A percentile compares a stretch with the other conserved stretches of the same genome.
phyloP scores from a whole-genome alignment of 2,113 vertebrate genomes.

The Engystomops pustulosus region DNA sequence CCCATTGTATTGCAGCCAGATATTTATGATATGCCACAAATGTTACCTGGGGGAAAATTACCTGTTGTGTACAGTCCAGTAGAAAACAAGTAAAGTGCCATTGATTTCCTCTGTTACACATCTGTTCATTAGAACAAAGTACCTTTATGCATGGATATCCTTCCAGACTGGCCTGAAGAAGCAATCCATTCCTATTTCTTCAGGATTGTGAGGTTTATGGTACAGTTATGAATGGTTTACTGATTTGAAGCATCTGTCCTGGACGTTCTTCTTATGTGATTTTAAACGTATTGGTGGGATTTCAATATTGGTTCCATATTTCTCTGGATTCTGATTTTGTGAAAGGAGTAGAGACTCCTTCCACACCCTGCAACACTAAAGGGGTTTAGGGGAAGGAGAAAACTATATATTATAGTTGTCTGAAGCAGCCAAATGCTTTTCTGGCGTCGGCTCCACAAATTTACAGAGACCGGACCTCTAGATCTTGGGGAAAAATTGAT shows the following conservation, averaged over 20 bases:
- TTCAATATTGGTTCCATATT: slow-evolving; percentile 56
- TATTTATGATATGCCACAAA: too few relatives aligned
- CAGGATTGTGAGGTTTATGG: not conserved
- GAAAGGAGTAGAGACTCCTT: slow-evolving; percentile 22
- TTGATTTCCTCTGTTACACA: not conserved
- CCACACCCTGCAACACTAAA: slow-evolving; percentile 23
- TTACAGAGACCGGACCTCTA: slow-evolving; percentile 45
- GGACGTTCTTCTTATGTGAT: slow-evolving; percentile 12
- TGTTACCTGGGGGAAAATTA: not conserved
- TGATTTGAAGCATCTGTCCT: slow-evolving; percentile 43
- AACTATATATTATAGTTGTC: slow-evolving; percentile 51
- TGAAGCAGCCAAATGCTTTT: slow-evolving; percentile 50
- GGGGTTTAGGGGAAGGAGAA: slow-evolving; percentile 13
- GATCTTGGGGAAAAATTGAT: slow-evolving; percentile 54
- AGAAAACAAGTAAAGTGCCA: not conserved
- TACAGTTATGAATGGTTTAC: slow-evolving; percentile 28
- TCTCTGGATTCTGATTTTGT: slow-evolving; percentile 19
- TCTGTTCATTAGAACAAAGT: not conserved
- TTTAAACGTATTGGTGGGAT: slow-evolving; percentile 2
- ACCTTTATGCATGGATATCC: not conserved
- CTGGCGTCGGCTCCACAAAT: slow-evolving; percentile 42
- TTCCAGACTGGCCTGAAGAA: not conserved
- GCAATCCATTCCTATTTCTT: not conserved
- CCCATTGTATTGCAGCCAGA: too few relatives aligned
- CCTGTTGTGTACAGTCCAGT: not conserved